These are phyloP conservation scores for Acyrthosiphon pisum DNA, from an alignment of 1,140 invertebrate genomes.

Conservation along the genomic window DNA sequence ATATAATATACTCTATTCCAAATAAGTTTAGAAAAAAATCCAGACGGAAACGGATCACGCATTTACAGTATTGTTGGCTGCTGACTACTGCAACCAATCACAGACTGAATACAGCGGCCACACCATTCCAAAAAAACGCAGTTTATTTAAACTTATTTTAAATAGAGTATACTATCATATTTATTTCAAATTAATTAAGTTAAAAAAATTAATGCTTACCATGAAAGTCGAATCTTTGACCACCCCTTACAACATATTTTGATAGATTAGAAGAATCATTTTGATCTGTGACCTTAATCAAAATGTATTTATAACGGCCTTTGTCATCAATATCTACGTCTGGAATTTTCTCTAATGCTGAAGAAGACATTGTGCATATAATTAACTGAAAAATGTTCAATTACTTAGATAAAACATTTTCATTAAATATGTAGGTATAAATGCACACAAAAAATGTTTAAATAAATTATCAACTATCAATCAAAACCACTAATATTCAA, in stretches of 20 bases:
- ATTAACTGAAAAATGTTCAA: constrained; percentile 20
- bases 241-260: constrained; percentile 79
- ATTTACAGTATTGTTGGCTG: no score
- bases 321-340: constrained; percentile 81
- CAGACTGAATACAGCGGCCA: no score
- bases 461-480: not conserved
- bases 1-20: not conserved
- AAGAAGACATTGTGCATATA: constrained; percentile 14
- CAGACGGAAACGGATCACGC: no score
- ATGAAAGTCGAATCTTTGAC: constrained; percentile 74
- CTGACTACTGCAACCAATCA: no score
- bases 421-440: not conserved
- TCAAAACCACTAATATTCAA: not conserved
- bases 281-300: constrained; percentile 74
- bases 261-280: constrained; percentile 63
- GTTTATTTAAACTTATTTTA: no score
- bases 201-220: constrained; percentile 65
- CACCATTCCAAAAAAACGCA: no score
- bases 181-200: not conserved
- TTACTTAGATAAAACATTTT: not conserved
- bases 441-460: not conserved
- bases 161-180: not conserved
- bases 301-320: constrained; percentile 87
- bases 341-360: constrained; percentile 66
- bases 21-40: no score